Base-by-base conservation (phyloP, 2,797 vertebrate species). In the Pangasius mekongensis region DNA sequence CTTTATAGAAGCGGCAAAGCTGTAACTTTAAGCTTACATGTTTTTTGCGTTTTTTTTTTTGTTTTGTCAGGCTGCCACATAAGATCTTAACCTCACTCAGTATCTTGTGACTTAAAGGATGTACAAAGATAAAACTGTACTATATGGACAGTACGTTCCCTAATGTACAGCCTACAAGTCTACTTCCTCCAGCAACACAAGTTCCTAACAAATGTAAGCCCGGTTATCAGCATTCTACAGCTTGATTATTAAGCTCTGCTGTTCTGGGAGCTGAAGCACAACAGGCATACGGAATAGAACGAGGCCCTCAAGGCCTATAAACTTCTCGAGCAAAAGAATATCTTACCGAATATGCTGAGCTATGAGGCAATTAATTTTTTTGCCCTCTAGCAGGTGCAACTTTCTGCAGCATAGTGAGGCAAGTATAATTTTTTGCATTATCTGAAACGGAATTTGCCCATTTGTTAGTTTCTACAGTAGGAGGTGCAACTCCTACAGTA, bases 231-330 rank as follows among this genome's bases (percentile, higher is more conserved):
- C 39, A 64, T 36, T 9, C 54, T 52, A 36, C 86, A 87, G 80
- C 80, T 62, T 62, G 80, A 83, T 83, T 76, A 87, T 71, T 54
- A 49, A 78, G 86, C 49, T 43, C 62, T n/a, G 78, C 30, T 76
- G 20, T 49, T 56, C 52, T 18, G 27, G 52, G 66, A 74, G 86
- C 54, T 39, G 52, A 36, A 83, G 74, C 80, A 62, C 86, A 83
- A 43, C 67, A 11, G 58, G 69, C 54, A 83, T 73, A 74, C 39
- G 8, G 43, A 83, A 83, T 16, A 74, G 30, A 47, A 86, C 0
- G 14, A 78, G 39, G 30, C 27, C 58, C 60, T 27, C 7, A 27
- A 67, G 82, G 14, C 9, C 2, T 64, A 22, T 49, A 77, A 77
- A 78, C 43, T 52, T 67, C 58, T 10, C 22, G 3, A 54, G 73